Evolutionary conservation across 2,797 vertebrate genomes (phyloP), one percentile per base, ranked within the genome.

Genomic region (Euphonia xanthogaster): DNA sequence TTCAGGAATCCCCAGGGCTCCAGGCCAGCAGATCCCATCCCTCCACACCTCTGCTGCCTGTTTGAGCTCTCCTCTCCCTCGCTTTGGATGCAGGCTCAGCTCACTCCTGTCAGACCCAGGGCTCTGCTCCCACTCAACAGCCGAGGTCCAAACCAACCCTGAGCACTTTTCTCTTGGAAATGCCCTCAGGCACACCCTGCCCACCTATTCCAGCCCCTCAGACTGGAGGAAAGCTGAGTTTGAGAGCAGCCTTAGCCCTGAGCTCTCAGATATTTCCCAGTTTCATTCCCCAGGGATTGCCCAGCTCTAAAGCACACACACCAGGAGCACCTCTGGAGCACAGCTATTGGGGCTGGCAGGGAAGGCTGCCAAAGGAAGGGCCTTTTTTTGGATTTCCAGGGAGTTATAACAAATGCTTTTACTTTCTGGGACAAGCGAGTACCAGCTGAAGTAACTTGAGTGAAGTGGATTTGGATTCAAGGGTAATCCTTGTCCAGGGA

Each of bases 301-400:
- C 55, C 65, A 47, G 47, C 72, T 76, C 31, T 23, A 88, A 88
- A 13, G 58, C 68, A 86, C 28, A 42, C 66, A 76, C 25, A 44
- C 73, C 86, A 68, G 62, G 78, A 93, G 55, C 71, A 78, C 35
- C 2, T 48, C 48, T 89, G 83, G 58, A 77, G 45, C 44, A 44
- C 37, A 62, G 20, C 54, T 84, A 78, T 31, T 50, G 61, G 50
- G 78, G 81, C 57, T 84, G 68, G 87, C 83, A 88, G 20, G 42
- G 35, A 73, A 82, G 72, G 51, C 53, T 94, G 66, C 45, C 76
- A 93, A 91, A 90, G 86, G 65, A 88, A 94, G 47, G 14, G 6
- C 1, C 48, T 82, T 68, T 93, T 93, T 67, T 53, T 70, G 23
- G 33, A 75, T 90, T 94, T 94, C 61, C 77, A 94, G 24, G 35